Evolutionary conservation across 2,888 invertebrate genomes (phyloP), one percentile per base, ranked within the genome.

Genomic region (Drosophila mulleri): DNA sequence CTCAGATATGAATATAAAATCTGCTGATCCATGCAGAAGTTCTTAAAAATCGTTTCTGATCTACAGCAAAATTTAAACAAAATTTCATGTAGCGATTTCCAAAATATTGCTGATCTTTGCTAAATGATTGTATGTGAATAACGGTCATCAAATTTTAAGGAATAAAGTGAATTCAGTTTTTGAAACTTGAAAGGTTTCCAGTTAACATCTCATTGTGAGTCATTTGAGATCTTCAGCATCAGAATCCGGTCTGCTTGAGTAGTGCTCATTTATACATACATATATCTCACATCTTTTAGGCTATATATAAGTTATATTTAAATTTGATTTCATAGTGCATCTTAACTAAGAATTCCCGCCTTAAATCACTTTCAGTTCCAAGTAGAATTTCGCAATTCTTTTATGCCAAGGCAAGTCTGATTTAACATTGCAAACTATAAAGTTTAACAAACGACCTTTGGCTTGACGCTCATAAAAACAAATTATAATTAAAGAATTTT

Each of bases 391-490:
- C 29, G 6, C 29, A 4, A n/a, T 29, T 29, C 16, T 9, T 9
- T 18, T n/a, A n/a, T 29, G n/a, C 12, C n/a, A 12, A 20, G 18
- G 3, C 18, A 35, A 52, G 14, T 20, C 7, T 26, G 37, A 26
- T 9, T 54, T 11, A 41, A 6, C 26, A 54, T 54, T 39, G 53
- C 37, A 11, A 53, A 53, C 37, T 39, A 11, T 16, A n/a, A 16
- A 54, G 39, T 11, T 39, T 39, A n/a, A 53, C 14, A n/a, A 53
- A 26, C 20, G 35, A 37, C 20, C 52, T 53, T 20, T 52, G 50
- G 32, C 32, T 35, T 52, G 9, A 11, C 1, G 50, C 50, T 35
- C 29, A 35, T 52, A 26, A 54, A 54, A 8, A 54, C 39, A 11
- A 23, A 23, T 6, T 5, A 29, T 41, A 54, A 54, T 41, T 41